phyloP scores from a whole-genome alignment of 2,888 invertebrate species.

The Hipparchia semele region DNA sequence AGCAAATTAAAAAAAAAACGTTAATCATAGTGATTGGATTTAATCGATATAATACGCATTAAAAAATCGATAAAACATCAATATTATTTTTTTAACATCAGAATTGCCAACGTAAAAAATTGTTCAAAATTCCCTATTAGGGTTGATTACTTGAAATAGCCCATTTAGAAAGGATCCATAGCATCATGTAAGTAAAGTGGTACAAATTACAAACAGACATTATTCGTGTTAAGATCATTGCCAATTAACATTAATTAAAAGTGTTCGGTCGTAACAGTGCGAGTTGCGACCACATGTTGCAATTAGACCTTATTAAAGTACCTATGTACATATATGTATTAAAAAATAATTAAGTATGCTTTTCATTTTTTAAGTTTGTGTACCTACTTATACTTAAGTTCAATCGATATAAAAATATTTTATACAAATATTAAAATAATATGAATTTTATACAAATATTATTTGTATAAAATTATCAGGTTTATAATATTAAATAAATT shows the following conservation, averaged over 20 bases:
- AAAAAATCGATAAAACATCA: background rate
- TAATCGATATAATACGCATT: too few species aligned
- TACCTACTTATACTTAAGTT: too few species aligned
- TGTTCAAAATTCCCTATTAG: background rate
- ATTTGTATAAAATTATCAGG: too few species aligned
- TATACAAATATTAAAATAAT: too few species aligned
- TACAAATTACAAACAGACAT: background rate
- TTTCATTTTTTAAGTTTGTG: too few species aligned
- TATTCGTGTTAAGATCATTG: conserved; percentile 33
- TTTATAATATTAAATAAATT: background rate
- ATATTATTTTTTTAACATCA: background rate
- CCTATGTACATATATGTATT: too few species aligned
- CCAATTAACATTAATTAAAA: conserved; percentile 47
- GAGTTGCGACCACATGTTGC: conserved; percentile 27
- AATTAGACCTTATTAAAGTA: conserved; percentile 18
- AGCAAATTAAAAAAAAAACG: too few species aligned
- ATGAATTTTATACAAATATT: too few species aligned
- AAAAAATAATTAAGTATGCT: background rate
- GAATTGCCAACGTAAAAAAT: conserved; percentile 6
- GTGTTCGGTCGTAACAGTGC: conserved; percentile 4
- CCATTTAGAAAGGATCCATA: background rate
- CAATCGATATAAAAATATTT: too few species aligned
- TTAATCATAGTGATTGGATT: background rate
- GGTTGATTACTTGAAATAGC: background rate
- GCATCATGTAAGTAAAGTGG: background rate